Evolutionary conservation across 2,797 vertebrate genomes (phyloP).

Genomic region (Champsocephalus gunnari): DNA sequence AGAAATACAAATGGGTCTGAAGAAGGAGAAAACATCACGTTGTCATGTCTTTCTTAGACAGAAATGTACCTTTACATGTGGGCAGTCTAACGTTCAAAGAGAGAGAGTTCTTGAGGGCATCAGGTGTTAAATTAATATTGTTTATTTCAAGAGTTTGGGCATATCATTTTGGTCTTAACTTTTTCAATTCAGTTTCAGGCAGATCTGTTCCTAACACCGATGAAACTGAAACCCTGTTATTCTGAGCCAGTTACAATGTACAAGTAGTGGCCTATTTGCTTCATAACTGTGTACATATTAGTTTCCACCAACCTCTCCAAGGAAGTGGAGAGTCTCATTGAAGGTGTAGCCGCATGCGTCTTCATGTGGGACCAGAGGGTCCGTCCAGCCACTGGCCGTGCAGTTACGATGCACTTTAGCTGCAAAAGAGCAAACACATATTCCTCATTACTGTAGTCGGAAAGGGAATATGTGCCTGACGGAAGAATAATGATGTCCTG

Average conservation of each 20-base stretch:
- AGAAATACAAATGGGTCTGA: conserved; percentile 84
- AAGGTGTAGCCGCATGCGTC: conserved; percentile 86
- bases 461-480: neutral
- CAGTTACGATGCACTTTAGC: conserved; percentile 89
- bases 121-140: no score
- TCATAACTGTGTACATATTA: neutral
- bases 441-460: neutral
- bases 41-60: neutral
- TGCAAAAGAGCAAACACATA: conserved; percentile 55
- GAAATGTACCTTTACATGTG: neutral
- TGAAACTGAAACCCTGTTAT: no score
- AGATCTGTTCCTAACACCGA: no score
- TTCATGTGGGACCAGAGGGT: conserved; percentile 81
- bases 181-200: no score
- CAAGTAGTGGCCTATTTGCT: neutral
- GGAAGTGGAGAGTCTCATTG: conserved; percentile 72
- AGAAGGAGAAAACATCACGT: neutral
- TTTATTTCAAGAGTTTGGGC: no score
- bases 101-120: neutral
- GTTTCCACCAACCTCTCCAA: conserved; percentile 63
- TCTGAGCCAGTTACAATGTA: neutral
- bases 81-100: neutral
- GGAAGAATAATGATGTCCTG: neutral
- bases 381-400: conserved; percentile 87
- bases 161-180: no score